phyloP scores from a whole-genome alignment of 2,113 vertebrate species.

The Apeltes quadracus region DNA sequence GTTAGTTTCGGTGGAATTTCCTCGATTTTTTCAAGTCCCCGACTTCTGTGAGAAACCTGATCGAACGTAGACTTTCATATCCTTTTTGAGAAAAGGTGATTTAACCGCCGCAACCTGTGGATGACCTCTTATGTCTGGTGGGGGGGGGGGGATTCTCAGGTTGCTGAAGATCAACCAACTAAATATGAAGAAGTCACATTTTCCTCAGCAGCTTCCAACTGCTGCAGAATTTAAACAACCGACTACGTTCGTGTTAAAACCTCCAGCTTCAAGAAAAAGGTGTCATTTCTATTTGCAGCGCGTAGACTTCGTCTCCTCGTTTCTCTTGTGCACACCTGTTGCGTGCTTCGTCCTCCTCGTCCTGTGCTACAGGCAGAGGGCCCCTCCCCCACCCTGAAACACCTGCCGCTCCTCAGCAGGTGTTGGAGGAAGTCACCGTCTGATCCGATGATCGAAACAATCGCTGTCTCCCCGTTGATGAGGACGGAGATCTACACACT shows the following conservation, averaged over 20 bases:
- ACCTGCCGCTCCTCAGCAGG: constrained; percentile 61
- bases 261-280: constrained; percentile 24
- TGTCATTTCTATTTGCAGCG: constrained; percentile 71
- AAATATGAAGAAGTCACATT: background rate
- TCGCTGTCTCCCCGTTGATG: constrained; percentile 49
- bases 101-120: constrained; percentile 33
- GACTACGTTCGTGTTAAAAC: constrained; percentile 20
- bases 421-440: constrained; percentile 67
- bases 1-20: background rate
- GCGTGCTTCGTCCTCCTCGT: constrained; percentile 24
- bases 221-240: background rate
- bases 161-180: constrained; percentile 14
- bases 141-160: constrained; percentile 46
- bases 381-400: constrained; percentile 40
- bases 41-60: constrained; percentile 48
- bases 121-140: constrained; percentile 64
- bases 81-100: constrained; percentile 34
- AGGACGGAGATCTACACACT: constrained; percentile 41
- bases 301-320: constrained; percentile 35
- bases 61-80: constrained; percentile 56
- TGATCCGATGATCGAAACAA: constrained; percentile 67
- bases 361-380: constrained; percentile 13
- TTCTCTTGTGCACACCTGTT: constrained; percentile 58
- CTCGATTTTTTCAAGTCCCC: constrained; percentile 61
- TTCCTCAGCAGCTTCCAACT: background rate